These are phyloP conservation scores for Oxyura jamaicensis DNA, from an alignment of 2,113 vertebrate species.

Conservation along the genomic window DNA sequence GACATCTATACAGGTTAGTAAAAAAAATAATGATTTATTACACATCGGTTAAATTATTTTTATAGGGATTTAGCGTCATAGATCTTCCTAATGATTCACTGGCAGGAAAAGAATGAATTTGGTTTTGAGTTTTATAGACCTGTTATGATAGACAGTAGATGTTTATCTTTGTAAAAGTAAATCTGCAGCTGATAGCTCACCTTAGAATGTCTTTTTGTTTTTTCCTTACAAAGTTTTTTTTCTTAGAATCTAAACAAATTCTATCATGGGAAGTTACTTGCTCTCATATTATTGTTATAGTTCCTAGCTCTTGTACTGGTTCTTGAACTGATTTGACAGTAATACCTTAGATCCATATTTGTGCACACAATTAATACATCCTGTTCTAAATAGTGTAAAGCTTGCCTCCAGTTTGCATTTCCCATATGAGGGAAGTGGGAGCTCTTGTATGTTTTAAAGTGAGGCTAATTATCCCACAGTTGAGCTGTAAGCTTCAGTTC, in stretches of 20 bases:
- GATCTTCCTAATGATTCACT: not conserved
- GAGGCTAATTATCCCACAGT: not conserved
- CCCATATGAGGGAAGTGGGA: not conserved
- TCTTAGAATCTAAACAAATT: not conserved
- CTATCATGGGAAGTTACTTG: not conserved
- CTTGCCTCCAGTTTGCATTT: not conserved
- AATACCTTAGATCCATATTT: not conserved
- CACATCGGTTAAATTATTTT: not conserved
- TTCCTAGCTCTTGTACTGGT: not conserved
- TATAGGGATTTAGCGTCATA: not conserved
- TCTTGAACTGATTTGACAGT: not conserved
- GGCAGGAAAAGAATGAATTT: not conserved
- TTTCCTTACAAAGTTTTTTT: not conserved
- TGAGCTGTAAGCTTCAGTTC: not conserved
- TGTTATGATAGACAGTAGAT: not conserved
- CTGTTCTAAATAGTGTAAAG: not conserved
- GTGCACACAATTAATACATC: not conserved
- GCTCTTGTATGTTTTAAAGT: not conserved
- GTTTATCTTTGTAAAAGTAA: not conserved
- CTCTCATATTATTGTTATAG: not conserved
- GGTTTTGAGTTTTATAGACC: not conserved
- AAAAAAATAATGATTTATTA: not conserved
- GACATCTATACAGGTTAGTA: constrained; percentile 91
- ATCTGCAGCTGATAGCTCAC: not conserved
- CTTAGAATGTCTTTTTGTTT: not conserved